Evolutionary conservation across 2,113 vertebrate genomes (phyloP), one percentile per base, ranked within the genome.

Genomic region (Serilophus lunatus): DNA sequence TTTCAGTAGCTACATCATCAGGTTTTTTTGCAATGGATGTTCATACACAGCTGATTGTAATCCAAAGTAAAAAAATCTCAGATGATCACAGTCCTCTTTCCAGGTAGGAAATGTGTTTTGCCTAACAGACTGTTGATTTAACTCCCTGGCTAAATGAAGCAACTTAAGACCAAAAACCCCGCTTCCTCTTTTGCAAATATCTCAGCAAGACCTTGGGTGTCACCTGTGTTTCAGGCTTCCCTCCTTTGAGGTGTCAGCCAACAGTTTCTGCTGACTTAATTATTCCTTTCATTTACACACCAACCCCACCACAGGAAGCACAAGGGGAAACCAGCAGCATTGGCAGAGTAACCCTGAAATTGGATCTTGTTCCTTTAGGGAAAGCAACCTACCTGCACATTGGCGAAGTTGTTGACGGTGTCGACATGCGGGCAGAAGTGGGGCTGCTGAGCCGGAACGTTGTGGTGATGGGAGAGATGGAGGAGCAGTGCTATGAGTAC

Each of bases 341-440:
- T 82, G 71, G 61, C 70, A 91, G 49, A 68, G 53, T 86, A 68
- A 92, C 49, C 7, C 44, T 96, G 65, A 83, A 18, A 23, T 12
- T 84, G 78, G 49, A 64, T 70, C 38, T 64, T 68, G 29, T 91
- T 93, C 74, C 71, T 94, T 50, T 90, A 99, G 99, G 99, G 85
- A 99, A 98, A 66, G 98, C 99, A 2, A 69, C 24, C 5, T 99
- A 98, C 87, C 96, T 99, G 75, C 99, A 99, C 90, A 93, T 97
- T 2, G 99, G 99, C 0, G 98, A 99, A 94, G 97, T 98, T 19
- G 88, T 99, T 2, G 99, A 99, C 0, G 99, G 99, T 0, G 97
- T 99, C 12, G 99, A 99, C 96, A 99, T 99, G 99, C 89, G 99
- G 49, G 99, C 99, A 0, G 99, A 99, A 88, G 99, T 99, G 13